phyloP scores from a whole-genome alignment of 1,140 invertebrate species.

The Drosophila rufa region DNA sequence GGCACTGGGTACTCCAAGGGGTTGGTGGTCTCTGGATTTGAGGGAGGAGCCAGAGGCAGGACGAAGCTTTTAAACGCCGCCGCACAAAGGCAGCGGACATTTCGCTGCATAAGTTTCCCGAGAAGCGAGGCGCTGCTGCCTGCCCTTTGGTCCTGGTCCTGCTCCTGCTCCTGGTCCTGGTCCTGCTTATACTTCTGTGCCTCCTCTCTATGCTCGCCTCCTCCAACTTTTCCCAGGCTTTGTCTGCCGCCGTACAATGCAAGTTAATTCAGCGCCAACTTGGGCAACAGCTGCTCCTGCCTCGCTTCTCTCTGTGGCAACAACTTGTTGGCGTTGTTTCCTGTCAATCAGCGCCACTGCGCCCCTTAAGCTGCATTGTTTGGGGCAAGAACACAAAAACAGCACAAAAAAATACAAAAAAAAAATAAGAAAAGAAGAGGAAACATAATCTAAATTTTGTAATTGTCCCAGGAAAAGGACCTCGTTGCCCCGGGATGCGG shows the following conservation, averaged over 20 bases:
- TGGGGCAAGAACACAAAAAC: conserved; percentile 10
- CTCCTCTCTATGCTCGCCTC: background rate
- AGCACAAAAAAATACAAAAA: background rate
- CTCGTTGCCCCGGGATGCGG: conserved; percentile 19
- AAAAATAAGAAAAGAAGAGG: background rate
- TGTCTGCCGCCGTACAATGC: conserved; percentile 56
- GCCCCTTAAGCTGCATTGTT: conserved; percentile 37
- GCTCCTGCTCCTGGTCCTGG: background rate
- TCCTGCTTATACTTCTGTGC: background rate
- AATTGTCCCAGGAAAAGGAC: conserved; percentile 46
- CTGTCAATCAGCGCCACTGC: conserved; percentile 41
- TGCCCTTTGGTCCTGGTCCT: background rate
- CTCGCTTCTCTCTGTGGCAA: conserved; percentile 8
- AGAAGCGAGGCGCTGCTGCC: conserved; percentile 11
- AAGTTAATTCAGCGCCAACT: conserved; percentile 56
- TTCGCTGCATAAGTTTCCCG: conserved; percentile 64
- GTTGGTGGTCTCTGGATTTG: background rate
- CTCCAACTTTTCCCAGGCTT: conserved; percentile 27
- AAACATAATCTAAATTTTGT: conserved; percentile 52
- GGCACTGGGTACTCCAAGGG: background rate
- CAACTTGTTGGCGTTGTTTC: conserved; percentile 64
- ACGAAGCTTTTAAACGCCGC: conserved; percentile 42
- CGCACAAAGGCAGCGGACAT: conserved; percentile 49
- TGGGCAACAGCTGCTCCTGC: conserved; percentile 26
- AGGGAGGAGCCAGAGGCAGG: conserved; percentile 1